Evolutionary conservation across 2,888 invertebrate genomes (phyloP).

Genomic region (Limulus polyphemus): DNA sequence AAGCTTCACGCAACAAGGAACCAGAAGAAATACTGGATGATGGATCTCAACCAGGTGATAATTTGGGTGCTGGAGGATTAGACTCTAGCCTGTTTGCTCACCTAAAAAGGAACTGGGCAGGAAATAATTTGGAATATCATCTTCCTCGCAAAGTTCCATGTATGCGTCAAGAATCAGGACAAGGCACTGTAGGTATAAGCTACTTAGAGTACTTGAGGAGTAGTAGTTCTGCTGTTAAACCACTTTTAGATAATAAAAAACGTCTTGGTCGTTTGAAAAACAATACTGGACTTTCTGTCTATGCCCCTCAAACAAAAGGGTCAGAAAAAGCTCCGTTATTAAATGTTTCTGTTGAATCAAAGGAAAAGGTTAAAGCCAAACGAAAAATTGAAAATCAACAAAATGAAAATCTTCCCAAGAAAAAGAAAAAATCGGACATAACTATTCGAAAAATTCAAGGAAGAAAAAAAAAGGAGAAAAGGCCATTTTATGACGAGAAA

Average conservation of each 20-base stretch:
- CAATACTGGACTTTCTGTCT: no score
- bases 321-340: neutral
- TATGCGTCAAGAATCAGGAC: no score
- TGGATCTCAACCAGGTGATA: conserved; percentile 57
- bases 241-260: neutral
- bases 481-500: conserved; percentile 42
- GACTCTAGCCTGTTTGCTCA: conserved; percentile 54
- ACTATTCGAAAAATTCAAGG: neutral
- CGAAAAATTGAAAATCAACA: neutral
- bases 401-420: neutral
- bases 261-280: neutral
- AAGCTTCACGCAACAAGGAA: conserved; percentile 38
- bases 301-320: no score
- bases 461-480: neutral
- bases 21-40: conserved; percentile 39
- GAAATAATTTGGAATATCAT: neutral
- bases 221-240: conserved; percentile 3
- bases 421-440: neutral
- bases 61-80: conserved; percentile 55
- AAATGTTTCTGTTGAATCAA: neutral
- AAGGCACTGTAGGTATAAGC: neutral
- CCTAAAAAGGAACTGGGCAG: conserved; percentile 29
- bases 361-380: neutral
- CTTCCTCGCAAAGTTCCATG: conserved; percentile 1
- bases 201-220: neutral